Evolutionary conservation across 2,113 vertebrate genomes (phyloP).

Genomic region (Crotalus tigris): DNA sequence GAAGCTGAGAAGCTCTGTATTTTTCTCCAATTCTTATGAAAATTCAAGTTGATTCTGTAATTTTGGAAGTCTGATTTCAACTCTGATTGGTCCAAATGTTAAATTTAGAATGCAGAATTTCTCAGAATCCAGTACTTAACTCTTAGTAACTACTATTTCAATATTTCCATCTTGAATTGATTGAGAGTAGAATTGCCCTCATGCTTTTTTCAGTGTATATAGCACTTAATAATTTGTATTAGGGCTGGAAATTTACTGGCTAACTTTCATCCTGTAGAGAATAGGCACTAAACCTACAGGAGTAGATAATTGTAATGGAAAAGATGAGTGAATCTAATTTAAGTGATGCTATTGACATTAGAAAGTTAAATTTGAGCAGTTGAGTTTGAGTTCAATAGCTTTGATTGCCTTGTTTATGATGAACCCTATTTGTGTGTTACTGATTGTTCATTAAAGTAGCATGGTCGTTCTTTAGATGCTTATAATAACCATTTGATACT

Average conservation of each 20-base stretch:
- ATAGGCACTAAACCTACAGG: slow-evolving; percentile 61
- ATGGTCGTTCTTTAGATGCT: slow-evolving; percentile 47
- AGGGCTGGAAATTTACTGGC: slow-evolving; percentile 54
- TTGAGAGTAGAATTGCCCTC: background rate
- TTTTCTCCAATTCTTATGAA: background rate
- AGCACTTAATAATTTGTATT: slow-evolving; percentile 48
- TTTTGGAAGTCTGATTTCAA: background rate
- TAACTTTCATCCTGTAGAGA: slow-evolving; percentile 53
- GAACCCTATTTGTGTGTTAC: slow-evolving; percentile 62
- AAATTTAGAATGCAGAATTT: background rate
- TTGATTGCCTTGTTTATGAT: slow-evolving; percentile 67
- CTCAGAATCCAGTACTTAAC: background rate
- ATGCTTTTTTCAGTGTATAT: slow-evolving; percentile 25
- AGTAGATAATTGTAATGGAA: slow-evolving; percentile 60
- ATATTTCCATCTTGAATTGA: background rate
- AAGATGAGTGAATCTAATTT: slow-evolving; percentile 60
- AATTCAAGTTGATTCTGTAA: background rate
- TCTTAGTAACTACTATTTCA: background rate
- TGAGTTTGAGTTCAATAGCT: slow-evolving; percentile 66
- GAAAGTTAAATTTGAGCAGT: slow-evolving; percentile 66
- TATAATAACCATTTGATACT: slow-evolving; percentile 21
- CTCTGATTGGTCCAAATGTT: background rate
- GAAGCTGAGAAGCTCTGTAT: background rate
- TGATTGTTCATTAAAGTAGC: slow-evolving; percentile 35
- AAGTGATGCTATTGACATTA: slow-evolving; percentile 60